Evolutionary conservation across 1,140 invertebrate genomes (phyloP).

Genomic region (Ooceraea biroi): DNA sequence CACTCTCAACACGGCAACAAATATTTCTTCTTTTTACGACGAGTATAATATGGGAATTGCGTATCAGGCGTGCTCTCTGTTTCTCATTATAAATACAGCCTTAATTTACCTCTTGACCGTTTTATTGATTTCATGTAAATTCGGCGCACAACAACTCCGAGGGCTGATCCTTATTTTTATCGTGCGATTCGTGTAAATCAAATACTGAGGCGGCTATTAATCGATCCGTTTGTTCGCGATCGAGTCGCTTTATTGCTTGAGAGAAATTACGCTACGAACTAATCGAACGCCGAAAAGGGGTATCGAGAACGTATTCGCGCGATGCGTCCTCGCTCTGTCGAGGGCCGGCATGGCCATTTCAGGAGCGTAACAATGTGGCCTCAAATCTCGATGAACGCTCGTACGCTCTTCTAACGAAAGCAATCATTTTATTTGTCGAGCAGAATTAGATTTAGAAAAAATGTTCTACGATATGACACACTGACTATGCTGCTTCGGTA

Average conservation of each 20-base stretch:
- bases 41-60: not conserved
- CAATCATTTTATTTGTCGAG: not conserved
- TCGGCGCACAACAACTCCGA: not conserved
- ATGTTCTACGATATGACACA: no score
- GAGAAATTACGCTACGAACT: slow-evolving; percentile 17
- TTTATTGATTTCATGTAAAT: slow-evolving; percentile 47
- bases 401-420: not conserved
- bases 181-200: slow-evolving; percentile 21
- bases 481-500: no score
- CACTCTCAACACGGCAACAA: slow-evolving; percentile 14
- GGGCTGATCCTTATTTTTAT: not conserved
- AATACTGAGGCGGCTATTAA: not conserved
- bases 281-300: slow-evolving; percentile 35
- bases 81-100: not conserved
- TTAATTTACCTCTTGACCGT: not conserved
- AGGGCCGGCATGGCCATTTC: slow-evolving; percentile 50
- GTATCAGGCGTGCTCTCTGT: not conserved
- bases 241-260: slow-evolving; percentile 26
- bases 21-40: not conserved
- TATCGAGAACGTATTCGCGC: slow-evolving; percentile 34
- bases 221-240: slow-evolving; percentile 24
- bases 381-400: slow-evolving; percentile 14
- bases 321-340: slow-evolving; percentile 49
- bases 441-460: not conserved
- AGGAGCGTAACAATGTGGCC: slow-evolving; percentile 27